A percentile compares a stretch with the other conserved stretches of the same genome.
Conservation (phyloP, 2,797 vertebrate genomes). For the Poecilia velifera region DNA sequence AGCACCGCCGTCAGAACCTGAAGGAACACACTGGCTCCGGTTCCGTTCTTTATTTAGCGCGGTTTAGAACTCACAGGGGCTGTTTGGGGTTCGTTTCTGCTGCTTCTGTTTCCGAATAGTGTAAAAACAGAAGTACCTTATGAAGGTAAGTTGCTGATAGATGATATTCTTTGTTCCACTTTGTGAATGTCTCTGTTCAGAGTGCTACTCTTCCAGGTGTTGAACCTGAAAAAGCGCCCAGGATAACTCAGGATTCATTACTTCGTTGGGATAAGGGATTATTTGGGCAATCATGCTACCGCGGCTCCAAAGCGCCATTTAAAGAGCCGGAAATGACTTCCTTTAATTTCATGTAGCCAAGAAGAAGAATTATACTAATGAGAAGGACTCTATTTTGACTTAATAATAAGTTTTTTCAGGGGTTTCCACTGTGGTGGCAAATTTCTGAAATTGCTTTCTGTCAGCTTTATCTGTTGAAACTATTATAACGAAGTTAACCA, state of each 20-base stretch:
- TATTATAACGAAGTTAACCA: not conserved
- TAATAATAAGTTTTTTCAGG: not conserved
- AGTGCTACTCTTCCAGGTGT: not conserved
- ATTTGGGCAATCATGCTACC: not conserved
- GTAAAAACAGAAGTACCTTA: not conserved
- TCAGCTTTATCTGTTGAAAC: not conserved
- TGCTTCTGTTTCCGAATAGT: not conserved
- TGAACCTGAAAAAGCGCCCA: not conserved
- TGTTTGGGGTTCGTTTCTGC: not conserved
- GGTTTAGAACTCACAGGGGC: not conserved
- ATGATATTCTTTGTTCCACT: not conserved
- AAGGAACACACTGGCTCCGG: not conserved
- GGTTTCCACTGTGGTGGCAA: not conserved
- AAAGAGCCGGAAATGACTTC: not conserved
- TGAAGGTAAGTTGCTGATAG: not conserved
- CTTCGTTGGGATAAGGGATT: not conserved
- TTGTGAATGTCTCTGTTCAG: not conserved
- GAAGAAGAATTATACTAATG: not conserved
- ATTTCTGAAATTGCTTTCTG: not conserved
- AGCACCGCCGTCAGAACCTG: not conserved
- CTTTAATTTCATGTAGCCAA: not conserved
- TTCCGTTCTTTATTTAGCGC: not conserved
- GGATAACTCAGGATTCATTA: not conserved
- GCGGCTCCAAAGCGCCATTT: not conserved
- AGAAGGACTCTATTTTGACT: not conserved